phyloP scores from a whole-genome alignment of 1,140 invertebrate genomes.

The Drosophila parabipectinata region DNA sequence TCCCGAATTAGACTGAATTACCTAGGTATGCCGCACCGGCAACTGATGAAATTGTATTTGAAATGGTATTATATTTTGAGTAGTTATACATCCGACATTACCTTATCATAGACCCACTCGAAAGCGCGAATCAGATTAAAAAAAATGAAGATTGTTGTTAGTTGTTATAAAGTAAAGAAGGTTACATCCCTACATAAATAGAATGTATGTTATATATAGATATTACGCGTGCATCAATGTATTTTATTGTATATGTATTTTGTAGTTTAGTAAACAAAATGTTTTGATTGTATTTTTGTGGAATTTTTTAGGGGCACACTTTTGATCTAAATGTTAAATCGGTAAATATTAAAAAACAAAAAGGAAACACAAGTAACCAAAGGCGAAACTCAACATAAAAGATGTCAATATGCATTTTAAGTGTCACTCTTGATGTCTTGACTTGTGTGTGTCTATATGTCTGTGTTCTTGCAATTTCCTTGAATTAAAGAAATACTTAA shows the following conservation, averaged over 20 bases:
- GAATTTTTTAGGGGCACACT: conserved; percentile 73
- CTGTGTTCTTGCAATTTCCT: conserved; percentile 51
- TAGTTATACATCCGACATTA: conserved; percentile 58
- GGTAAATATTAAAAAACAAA: conserved; percentile 29
- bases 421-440: conserved; percentile 49
- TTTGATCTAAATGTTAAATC: conserved; percentile 71
- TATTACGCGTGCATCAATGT: conserved; percentile 50
- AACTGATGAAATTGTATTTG: conserved; percentile 55
- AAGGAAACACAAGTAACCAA: conserved; percentile 29
- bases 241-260: conserved; percentile 70
- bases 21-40: conserved; percentile 54
- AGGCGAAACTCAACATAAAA: conserved; percentile 32
- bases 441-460: conserved; percentile 42
- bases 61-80: conserved; percentile 77
- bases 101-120: conserved; percentile 9
- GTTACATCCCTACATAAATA: conserved; percentile 44
- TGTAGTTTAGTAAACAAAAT: conserved; percentile 74
- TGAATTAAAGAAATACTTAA: conserved; percentile 52
- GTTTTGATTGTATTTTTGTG: conserved; percentile 81
- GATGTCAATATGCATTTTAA: conserved; percentile 65
- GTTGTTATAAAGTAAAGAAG: conserved; percentile 57
- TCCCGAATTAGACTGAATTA: conserved; percentile 81
- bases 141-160: conserved; percentile 59
- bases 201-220: conserved; percentile 39
- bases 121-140: conserved; percentile 14